Evolutionary conservation across 2,113 vertebrate species (phyloP).

Genomic region (Brachypteracias leptosomus): DNA sequence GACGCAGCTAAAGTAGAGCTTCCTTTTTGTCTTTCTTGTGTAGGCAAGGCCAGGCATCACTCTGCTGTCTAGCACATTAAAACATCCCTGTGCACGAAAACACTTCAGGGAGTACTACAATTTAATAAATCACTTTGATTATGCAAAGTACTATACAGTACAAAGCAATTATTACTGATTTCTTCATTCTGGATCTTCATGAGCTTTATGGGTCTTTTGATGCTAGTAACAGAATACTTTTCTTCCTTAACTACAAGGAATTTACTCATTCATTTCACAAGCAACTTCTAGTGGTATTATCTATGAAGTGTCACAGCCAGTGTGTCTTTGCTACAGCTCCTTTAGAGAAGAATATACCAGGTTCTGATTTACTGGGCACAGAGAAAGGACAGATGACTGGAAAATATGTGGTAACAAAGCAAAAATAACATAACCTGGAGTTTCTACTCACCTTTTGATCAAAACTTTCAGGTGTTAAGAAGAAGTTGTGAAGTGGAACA

Average conservation of each 20-base stretch:
- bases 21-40: background rate
- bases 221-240: background rate
- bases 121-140: background rate
- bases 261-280: background rate
- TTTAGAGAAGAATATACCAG: background rate
- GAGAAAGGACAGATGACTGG: background rate
- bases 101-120: background rate
- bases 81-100: background rate
- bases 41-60: background rate
- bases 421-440: background rate
- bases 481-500: constrained; percentile 93
- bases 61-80: background rate
- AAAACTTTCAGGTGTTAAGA: constrained; percentile 93
- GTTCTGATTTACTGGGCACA: background rate
- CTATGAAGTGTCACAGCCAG: background rate
- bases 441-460: constrained; percentile 88
- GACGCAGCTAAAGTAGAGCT: background rate
- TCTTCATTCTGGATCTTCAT: background rate
- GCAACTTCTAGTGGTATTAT: background rate
- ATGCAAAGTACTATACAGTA: background rate
- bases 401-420: background rate
- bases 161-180: background rate
- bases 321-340: background rate
- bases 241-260: background rate
- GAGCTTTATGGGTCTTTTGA: background rate